Evolutionary conservation across 2,113 vertebrate species (phyloP).

Genomic region (Pipa parva): DNA sequence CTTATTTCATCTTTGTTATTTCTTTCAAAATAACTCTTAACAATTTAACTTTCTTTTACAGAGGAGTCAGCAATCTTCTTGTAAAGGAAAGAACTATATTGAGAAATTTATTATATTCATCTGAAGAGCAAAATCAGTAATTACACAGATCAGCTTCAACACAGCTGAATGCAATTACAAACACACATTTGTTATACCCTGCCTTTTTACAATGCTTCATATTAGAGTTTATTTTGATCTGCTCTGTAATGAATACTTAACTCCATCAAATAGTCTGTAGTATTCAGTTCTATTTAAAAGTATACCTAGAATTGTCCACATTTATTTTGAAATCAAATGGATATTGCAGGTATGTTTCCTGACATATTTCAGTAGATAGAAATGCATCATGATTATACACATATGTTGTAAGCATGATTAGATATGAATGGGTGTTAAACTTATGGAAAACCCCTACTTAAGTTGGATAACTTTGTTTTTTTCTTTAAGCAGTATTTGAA

Average conservation of each 20-base stretch:
- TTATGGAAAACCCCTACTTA: too few species aligned
- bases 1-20: conserved; percentile 31
- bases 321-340: too few species aligned
- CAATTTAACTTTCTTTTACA: conserved; percentile 53
- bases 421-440: too few species aligned
- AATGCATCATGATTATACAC: too few species aligned
- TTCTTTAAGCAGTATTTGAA: too few species aligned
- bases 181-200: conserved; percentile 24
- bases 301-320: too few species aligned
- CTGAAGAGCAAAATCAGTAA: conserved; percentile 67
- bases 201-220: conserved; percentile 24
- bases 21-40: conserved; percentile 52
- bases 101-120: conserved; percentile 64
- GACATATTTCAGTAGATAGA: too few species aligned
- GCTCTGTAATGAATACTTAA: neutral
- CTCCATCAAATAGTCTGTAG: too few species aligned
- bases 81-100: conserved; percentile 55
- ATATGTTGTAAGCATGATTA: too few species aligned
- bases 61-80: conserved; percentile 63
- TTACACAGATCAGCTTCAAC: conserved; percentile 59
- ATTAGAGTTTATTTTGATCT: conserved; percentile 10
- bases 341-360: too few species aligned
- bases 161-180: conserved; percentile 70
- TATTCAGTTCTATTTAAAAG: too few species aligned
- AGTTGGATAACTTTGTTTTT: too few species aligned